phyloP scores from a whole-genome alignment of 2,797 vertebrate species.

The Hippocampus kuda region DNA sequence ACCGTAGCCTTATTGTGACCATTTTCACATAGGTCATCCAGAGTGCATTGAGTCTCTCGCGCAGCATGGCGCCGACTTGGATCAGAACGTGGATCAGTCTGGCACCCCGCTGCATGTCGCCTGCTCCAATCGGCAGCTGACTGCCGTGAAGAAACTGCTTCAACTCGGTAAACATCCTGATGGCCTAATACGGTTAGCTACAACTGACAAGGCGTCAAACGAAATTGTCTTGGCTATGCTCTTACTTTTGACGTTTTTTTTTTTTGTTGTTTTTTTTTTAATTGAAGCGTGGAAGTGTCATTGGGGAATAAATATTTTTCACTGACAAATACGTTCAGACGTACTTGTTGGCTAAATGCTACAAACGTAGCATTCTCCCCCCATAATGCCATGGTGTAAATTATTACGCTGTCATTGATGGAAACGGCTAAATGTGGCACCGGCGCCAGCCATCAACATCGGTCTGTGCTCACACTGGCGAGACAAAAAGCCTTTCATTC shows the following conservation, averaged over 20 bases:
- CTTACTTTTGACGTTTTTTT: background rate
- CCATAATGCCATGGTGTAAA: no score
- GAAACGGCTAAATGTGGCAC: no score
- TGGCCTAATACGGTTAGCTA: background rate
- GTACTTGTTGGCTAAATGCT: no score
- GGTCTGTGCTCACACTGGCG: no score
- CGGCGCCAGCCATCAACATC: no score
- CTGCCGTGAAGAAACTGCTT: constrained; percentile 71
- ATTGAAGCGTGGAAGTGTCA: no score
- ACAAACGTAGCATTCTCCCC: no score
- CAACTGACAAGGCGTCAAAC: background rate
- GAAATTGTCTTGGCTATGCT: background rate
- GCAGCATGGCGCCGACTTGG: constrained; percentile 63
- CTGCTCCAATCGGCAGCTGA: constrained; percentile 69
- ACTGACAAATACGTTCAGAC: no score
- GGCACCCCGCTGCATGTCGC: constrained; percentile 77
- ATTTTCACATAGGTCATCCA: constrained; percentile 65
- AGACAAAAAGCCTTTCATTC: no score
- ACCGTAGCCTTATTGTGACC: background rate
- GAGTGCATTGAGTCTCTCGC: constrained; percentile 69
- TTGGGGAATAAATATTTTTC: no score
- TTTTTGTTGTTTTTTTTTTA: background rate
- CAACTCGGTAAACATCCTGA: constrained; percentile 65
- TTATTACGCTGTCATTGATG: no score
- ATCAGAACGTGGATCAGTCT: constrained; percentile 62